Base-by-base conservation (phyloP, 2,888 invertebrate genomes). In the Limnephilus lunatus region DNA sequence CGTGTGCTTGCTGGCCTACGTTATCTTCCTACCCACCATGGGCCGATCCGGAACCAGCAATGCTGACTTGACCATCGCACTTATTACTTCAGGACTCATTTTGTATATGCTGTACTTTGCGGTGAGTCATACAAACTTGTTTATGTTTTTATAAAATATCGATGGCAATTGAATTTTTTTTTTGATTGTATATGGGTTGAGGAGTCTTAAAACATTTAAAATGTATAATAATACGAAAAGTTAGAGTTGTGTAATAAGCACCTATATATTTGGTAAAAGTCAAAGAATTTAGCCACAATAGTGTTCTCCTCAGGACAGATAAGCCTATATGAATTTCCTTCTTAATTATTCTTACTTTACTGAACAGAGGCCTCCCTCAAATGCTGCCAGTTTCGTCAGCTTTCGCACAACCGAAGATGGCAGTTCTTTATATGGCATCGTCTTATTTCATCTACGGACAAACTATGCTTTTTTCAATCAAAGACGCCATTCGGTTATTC, bases 31-130 rank as follows among this genome's bases (percentile, higher is more conserved):
- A 90, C 96, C 96, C 81, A 95, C 96, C 31, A 94, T 95, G 91
- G 96, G 96, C 25, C 94, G 96, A 92, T 95, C 95, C 11, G 95
- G 95, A 7, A 94, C 94, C 80, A 95, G 95, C 94, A 96, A 96
- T 94, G 95, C 96, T 0, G 96, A 96, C 93, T 93, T 95, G 30
- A 94, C 95, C 90, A 95, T 96, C 90, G 95, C 95, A 31, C 93
- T 95, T 30, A 94, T 95, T 87, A 94, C 95, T 80, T 94, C 95
- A 53, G 94, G 95, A 0, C 94, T 95, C 80, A 95, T 95, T 2
- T n/a, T 87, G 48, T 39, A 39, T n/a, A 25, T 25, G 68, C 68
- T 68, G 25, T 68, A 68, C 25, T 68, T 68, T 68, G 68, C 68
- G 9, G 68, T 68, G 25, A 68, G 68, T n/a, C 2, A 68, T 9